Evolutionary conservation across 1,140 invertebrate species (phyloP), one percentile per base, ranked within the genome.

Genomic region (Drosophila jambulina): DNA sequence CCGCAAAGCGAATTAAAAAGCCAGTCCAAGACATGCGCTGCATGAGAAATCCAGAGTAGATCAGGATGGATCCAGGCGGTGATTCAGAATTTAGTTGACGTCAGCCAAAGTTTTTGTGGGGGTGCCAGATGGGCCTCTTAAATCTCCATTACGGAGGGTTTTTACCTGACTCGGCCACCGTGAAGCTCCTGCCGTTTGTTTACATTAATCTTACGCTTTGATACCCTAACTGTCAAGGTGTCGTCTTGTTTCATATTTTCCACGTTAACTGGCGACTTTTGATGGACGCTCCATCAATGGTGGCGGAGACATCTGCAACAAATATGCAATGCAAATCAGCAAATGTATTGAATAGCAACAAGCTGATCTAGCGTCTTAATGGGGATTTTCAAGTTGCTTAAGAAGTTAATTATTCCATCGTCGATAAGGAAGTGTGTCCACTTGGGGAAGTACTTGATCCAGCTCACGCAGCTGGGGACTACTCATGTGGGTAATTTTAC

Each of bases 1-100:
- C 85, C 81, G 84, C 81, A 63, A 69, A 57, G 75, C 60, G 77
- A 81, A 78, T 90, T 54, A 78, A 84, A 75, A 72, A 58, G 67
- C 54, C 53, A 64, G 58, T 51, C 23, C 17, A 27, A 67, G 61
- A 71, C 83, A 88, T 72, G 84, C 59, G 60, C 43, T 62, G 84
- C 84, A 88, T 88, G 75, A 60, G 61, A 62, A 75, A 88, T 57
- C 25, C 57, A 23, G 21, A 72, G 65, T 63, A 85, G 60, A 40
- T 42, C 64, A 46, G 19, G 32, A 9, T 45, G 53, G 64, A 60
- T 56, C 29, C 34, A 56, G 49, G 13, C 19, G 21, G 58, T 75
- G 67, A 83, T 46, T 63, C 80, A 62, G 21, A 45, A 32, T 51
- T 25, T n/a, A 17, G 42, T 29, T 67, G 82, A 70, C 69, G 78